Evolutionary conservation across 2,888 invertebrate species (phyloP).

Genomic region (Caenorhabditis plicata): DNA sequence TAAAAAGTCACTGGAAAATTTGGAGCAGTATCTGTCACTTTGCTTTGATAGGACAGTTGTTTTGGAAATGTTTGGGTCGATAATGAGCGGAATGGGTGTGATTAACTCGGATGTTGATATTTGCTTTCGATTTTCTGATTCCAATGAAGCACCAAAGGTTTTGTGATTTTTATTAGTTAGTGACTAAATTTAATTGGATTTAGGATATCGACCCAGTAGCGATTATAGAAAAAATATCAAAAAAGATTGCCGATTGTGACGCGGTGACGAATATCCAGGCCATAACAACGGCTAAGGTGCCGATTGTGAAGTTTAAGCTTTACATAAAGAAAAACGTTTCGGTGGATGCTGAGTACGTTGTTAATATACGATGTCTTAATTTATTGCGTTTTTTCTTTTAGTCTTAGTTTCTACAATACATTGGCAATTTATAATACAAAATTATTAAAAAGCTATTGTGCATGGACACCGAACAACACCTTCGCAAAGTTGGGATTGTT

Average conservation of each 20-base stretch:
- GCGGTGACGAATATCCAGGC: constrained; percentile 7
- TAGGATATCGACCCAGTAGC: constrained; percentile 4
- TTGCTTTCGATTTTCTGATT: constrained; percentile 70
- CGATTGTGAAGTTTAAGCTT: constrained; percentile 71
- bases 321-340: neutral
- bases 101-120: constrained; percentile 72
- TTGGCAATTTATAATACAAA: constrained; percentile 71
- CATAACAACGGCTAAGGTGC: constrained; percentile 71
- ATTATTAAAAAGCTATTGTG: constrained; percentile 69
- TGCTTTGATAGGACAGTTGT: neutral
- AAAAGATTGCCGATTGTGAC: constrained; percentile 1
- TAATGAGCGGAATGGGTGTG: constrained; percentile 72
- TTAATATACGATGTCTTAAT: too few relatives aligned
- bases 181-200: neutral
- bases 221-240: constrained; percentile 9
- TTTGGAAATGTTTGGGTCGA: constrained; percentile 71
- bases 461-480: constrained; percentile 68
- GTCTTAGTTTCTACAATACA: constrained; percentile 72
- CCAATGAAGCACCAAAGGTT: constrained; percentile 41
- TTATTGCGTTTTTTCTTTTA: constrained; percentile 31
- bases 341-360: constrained; percentile 70
- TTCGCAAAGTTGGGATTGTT: constrained; percentile 64
- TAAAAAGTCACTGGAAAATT: constrained; percentile 9
- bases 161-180: neutral
- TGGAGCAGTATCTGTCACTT: constrained; percentile 8